These are phyloP conservation scores for Selenia dentaria DNA, from an alignment of 2,888 invertebrate genomes.

Conservation along the genomic window DNA sequence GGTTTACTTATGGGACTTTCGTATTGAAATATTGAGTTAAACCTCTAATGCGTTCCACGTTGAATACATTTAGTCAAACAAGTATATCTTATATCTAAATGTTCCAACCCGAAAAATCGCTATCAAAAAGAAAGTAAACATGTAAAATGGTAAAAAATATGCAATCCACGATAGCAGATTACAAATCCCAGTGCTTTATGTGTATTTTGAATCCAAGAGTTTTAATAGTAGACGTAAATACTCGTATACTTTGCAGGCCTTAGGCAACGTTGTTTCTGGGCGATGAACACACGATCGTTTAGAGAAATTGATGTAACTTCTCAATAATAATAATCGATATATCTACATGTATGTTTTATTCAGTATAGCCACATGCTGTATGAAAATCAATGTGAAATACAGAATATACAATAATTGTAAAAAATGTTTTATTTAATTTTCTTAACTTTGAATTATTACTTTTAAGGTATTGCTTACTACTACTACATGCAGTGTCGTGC, in stretches of 20 bases:
- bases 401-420: constrained; percentile 30
- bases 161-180: constrained; percentile 22
- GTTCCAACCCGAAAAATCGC: constrained; percentile 9
- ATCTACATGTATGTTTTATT: constrained; percentile 3
- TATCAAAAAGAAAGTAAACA: constrained; percentile 16
- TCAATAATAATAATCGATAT: constrained; percentile 13
- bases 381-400: constrained; percentile 30
- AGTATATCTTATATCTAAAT: neutral
- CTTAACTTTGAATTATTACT: neutral
- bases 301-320: constrained; percentile 19
- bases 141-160: constrained; percentile 4
- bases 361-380: constrained; percentile 30
- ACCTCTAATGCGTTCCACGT: too few species aligned
- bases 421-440: constrained; percentile 3
- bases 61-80: too few species aligned
- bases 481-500: too few species aligned
- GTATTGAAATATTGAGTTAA: too few species aligned
- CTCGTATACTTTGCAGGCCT: too few species aligned
- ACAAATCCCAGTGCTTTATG: constrained; percentile 10
- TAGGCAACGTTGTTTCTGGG: too few species aligned
- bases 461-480: too few species aligned
- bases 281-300: constrained; percentile 9
- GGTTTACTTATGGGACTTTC: too few species aligned
- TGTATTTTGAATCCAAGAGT: constrained; percentile 1
- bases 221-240: neutral